Evolutionary conservation across 2,888 invertebrate species (phyloP).

Genomic region (Parthenolecanium corni): DNA sequence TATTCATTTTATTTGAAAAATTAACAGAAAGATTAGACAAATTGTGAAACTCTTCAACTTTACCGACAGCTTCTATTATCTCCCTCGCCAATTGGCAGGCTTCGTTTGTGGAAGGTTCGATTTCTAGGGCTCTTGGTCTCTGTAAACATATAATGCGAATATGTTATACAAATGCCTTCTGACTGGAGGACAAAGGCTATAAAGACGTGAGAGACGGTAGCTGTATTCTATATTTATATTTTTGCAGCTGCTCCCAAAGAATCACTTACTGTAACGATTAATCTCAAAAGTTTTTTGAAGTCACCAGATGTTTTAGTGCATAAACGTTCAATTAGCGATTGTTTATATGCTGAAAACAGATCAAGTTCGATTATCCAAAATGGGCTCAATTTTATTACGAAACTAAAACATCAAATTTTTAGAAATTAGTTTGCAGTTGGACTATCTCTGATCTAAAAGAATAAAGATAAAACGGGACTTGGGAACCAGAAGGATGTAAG

Average conservation of each 20-base stretch:
- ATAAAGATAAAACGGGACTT: background rate
- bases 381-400: no score
- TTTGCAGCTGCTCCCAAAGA: background rate
- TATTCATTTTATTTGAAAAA: background rate
- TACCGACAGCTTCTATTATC: constrained; percentile 54
- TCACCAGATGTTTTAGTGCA: constrained; percentile 66
- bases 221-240: no score
- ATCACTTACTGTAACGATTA: constrained; percentile 52
- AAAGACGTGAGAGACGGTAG: no score
- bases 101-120: constrained; percentile 46
- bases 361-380: background rate
- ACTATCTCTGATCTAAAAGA: background rate
- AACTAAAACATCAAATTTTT: no score
- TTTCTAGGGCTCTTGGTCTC: constrained; percentile 35
- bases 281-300: constrained; percentile 61
- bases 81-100: constrained; percentile 62
- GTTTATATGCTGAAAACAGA: constrained; percentile 49
- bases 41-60: background rate
- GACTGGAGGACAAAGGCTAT: no score
- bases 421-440: no score
- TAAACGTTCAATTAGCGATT: constrained; percentile 60
- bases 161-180: no score
- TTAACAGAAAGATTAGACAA: no score
- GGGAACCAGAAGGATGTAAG: no score
- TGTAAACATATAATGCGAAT: constrained; percentile 7